These are phyloP conservation scores for Chymomyza caudatula DNA, from an alignment of 2,888 invertebrate genomes.

Conservation along the genomic window DNA sequence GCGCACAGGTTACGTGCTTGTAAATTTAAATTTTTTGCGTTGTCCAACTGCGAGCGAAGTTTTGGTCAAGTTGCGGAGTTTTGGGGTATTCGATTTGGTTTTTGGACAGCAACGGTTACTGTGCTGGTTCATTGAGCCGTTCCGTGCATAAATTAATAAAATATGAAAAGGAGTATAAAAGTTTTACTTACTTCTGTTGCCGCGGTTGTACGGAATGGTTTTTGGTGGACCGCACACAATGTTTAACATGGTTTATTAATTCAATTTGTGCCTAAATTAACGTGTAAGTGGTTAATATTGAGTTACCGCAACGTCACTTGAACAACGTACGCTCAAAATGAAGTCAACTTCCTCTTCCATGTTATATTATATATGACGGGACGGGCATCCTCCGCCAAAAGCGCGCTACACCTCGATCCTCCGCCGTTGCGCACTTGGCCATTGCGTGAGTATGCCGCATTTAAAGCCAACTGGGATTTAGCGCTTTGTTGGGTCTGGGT, in stretches of 20 bases:
- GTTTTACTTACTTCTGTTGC: constrained; percentile 4
- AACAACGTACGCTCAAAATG: constrained; percentile 1
- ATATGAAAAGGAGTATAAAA: constrained; percentile 64
- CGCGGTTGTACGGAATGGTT: neutral
- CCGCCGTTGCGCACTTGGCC: neutral
- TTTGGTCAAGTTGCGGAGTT: constrained; percentile 23
- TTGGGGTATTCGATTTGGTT: constrained; percentile 9
- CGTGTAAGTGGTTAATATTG: constrained; percentile 76
- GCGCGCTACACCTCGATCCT: neutral
- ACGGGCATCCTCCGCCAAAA: too few relatives aligned
- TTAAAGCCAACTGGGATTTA: constrained; percentile 9
- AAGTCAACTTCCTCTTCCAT: constrained; percentile 21
- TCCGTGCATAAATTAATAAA: constrained; percentile 77
- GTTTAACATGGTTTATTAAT: constrained; percentile 79
- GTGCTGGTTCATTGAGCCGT: constrained; percentile 66
- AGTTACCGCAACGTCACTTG: constrained; percentile 53
- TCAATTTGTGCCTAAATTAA: constrained; percentile 79
- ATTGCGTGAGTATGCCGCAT: constrained; percentile 15
- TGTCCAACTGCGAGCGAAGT: constrained; percentile 24
- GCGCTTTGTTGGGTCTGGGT: too few relatives aligned
- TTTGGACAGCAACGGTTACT: constrained; percentile 20
- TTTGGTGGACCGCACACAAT: constrained; percentile 76
- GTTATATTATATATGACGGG: neutral
- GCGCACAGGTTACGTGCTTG: constrained; percentile 68
- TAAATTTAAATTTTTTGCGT: constrained; percentile 66